phyloP scores from a whole-genome alignment of 2,888 invertebrate genomes.

The Disparrhopalites patrizii region DNA sequence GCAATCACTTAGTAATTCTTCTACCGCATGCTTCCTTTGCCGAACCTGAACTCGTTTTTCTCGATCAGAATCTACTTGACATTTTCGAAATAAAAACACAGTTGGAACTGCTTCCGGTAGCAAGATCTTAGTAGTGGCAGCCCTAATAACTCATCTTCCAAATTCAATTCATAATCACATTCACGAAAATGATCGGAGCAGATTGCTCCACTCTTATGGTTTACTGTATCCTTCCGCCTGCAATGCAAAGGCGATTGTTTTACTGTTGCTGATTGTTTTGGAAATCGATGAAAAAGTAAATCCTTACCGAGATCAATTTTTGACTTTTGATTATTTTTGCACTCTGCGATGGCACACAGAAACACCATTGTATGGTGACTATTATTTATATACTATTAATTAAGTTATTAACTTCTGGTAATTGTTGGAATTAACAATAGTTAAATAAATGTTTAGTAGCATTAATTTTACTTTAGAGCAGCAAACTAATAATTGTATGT shows the following conservation, averaged over 20 bases:
- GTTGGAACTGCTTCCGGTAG: background rate
- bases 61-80: too few relatives aligned
- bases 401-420: too few relatives aligned
- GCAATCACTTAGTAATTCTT: too few relatives aligned
- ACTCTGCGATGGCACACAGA: constrained; percentile 1
- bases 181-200: background rate
- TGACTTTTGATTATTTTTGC: background rate
- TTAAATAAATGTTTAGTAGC: too few relatives aligned
- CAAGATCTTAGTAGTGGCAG: background rate
- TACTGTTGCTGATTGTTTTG: background rate
- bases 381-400: too few relatives aligned
- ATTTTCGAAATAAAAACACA: background rate
- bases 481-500: too few relatives aligned
- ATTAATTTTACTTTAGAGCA: too few relatives aligned
- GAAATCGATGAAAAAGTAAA: background rate
- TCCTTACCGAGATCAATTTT: background rate
- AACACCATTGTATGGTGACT: too few relatives aligned
- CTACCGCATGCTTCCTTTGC: too few relatives aligned
- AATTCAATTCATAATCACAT: background rate
- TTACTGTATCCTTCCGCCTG: background rate
- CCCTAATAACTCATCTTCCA: background rate
- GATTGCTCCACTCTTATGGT: background rate
- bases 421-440: too few relatives aligned
- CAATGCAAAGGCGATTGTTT: background rate
- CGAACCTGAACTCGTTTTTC: too few relatives aligned